These are phyloP conservation scores for Alsophila aescularia DNA, from an alignment of 2,888 invertebrate species.

Conservation along the genomic window DNA sequence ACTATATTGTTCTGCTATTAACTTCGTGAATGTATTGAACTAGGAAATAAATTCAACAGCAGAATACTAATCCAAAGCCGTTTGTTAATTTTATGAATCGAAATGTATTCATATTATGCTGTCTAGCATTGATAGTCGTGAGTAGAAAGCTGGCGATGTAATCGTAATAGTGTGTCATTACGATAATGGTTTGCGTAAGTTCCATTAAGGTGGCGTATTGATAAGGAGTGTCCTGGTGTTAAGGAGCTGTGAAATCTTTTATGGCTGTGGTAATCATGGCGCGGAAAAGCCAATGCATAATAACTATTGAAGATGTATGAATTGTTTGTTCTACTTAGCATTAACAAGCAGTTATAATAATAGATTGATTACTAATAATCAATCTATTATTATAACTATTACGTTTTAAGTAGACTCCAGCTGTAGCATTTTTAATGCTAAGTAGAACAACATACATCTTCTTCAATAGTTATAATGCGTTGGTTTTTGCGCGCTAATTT, in stretches of 20 bases:
- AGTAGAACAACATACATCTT: too few species aligned
- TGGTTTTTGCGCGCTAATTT: too few species aligned
- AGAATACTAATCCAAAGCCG: slow-evolving; percentile 37
- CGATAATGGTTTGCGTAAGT: slow-evolving; percentile 27
- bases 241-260: slow-evolving; percentile 10
- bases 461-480: too few species aligned
- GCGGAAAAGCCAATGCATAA: too few species aligned
- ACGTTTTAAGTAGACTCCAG: too few species aligned
- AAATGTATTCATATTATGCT: slow-evolving; percentile 33
- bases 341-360: too few species aligned
- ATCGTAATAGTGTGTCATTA: slow-evolving; percentile 25
- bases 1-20: too few species aligned
- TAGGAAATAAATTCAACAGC: slow-evolving; percentile 1
- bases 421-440: too few species aligned
- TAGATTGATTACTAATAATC: too few species aligned
- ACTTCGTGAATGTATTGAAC: slow-evolving; percentile 13
- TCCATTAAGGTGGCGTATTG: slow-evolving; percentile 26
- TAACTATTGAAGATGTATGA: too few species aligned
- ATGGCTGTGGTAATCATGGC: not conserved
- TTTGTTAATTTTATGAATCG: slow-evolving; percentile 42
- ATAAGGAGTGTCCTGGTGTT: slow-evolving; percentile 22
- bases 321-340: too few species aligned
- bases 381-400: too few species aligned
- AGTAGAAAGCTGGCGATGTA: slow-evolving; percentile 46
- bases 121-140: slow-evolving; percentile 31